Percentiles rank a stretch among this genome's conserved stretches.
These are phyloP conservation scores for Mythimna ferrago DNA, from an alignment of 2,888 invertebrate species.

Conservation along the genomic window DNA sequence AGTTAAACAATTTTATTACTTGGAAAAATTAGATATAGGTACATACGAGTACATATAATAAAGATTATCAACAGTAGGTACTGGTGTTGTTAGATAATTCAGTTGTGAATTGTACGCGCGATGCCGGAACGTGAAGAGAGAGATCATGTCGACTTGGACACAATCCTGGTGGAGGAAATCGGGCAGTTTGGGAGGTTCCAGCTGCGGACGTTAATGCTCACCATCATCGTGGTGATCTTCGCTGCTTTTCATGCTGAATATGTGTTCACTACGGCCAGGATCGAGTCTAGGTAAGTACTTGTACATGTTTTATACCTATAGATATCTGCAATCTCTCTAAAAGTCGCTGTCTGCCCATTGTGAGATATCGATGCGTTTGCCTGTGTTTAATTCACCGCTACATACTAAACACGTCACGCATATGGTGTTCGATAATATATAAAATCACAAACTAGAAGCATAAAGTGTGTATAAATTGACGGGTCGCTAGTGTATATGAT, in stretches of 20 bases:
- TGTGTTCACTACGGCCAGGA: conserved; percentile 79
- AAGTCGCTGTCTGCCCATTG: neutral
- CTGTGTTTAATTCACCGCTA: neutral
- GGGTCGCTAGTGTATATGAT: neutral
- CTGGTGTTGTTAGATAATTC: conserved; percentile 27
- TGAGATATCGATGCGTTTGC: neutral
- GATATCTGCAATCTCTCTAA: neutral
- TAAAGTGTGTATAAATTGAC: neutral
- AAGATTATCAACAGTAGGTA: conserved; percentile 28
- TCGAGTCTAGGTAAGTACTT: conserved; percentile 74
- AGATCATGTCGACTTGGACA: conserved; percentile 59
- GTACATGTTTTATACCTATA: neutral
- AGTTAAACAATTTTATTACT: conserved; percentile 10
- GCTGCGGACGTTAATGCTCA: conserved; percentile 67
- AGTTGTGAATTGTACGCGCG: neutral
- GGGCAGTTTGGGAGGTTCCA: conserved; percentile 81
- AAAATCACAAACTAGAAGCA: neutral
- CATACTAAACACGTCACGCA: neutral
- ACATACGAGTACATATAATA: conserved; percentile 6
- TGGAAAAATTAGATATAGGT: conserved; percentile 18
- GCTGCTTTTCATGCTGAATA: conserved; percentile 75
- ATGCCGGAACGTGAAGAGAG: conserved; percentile 25
- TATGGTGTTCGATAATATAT: neutral
- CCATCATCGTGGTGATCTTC: conserved; percentile 73
- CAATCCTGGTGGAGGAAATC: conserved; percentile 76